Evolutionary conservation across 2,797 vertebrate genomes (phyloP).

Genomic region (Lutjanus argentimaculatus): DNA sequence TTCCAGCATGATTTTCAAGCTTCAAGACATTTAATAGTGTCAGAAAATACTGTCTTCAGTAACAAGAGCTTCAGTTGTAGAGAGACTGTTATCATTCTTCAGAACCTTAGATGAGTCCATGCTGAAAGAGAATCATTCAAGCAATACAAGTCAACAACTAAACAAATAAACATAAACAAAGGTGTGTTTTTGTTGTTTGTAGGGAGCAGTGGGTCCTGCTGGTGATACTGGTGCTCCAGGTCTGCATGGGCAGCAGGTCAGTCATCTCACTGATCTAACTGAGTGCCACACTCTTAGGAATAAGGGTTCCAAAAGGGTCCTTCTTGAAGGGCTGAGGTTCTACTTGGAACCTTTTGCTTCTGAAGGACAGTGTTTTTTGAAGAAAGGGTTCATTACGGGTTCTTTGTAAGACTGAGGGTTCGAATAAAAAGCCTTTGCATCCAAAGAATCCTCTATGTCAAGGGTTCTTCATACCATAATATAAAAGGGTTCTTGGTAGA

Average conservation of each 20-base stretch:
- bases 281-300: no score
- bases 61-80: background rate
- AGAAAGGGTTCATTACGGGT: no score
- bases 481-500: no score
- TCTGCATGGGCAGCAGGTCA: slow-evolving; percentile 88
- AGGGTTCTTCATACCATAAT: no score
- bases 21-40: background rate
- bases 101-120: background rate
- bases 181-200: background rate
- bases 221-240: slow-evolving; percentile 82
- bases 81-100: background rate
- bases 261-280: slow-evolving; percentile 12
- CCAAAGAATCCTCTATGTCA: no score
- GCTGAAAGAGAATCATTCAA: background rate
- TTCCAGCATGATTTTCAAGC: background rate
- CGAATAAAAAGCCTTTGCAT: no score
- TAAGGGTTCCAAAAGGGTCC: no score
- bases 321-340: no score
- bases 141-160: background rate
- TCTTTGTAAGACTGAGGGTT: no score
- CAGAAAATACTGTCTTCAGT: background rate
- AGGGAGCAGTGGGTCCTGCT: slow-evolving; percentile 81
- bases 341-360: no score
- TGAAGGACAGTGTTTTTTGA: no score
- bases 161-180: no score